These are phyloP conservation scores for Drymonia ruficornis DNA, from an alignment of 2,888 invertebrate species.

Conservation along the genomic window DNA sequence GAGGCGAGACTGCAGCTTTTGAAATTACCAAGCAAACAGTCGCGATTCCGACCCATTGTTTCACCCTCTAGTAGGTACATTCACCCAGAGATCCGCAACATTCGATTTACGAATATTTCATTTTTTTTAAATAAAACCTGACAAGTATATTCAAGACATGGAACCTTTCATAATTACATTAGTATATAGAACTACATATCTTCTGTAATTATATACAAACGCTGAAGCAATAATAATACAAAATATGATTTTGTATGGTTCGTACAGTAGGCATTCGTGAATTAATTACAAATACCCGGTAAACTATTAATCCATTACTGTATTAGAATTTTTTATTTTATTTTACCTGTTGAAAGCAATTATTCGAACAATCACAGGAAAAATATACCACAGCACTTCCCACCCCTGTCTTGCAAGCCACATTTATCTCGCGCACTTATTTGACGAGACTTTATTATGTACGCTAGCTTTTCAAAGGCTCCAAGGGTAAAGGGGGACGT, in stretches of 20 bases:
- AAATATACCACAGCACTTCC: neutral
- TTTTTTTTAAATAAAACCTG: neutral
- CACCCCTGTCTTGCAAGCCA: neutral
- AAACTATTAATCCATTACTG: too few species aligned
- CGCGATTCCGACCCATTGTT: conserved; percentile 51
- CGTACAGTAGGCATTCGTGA: too few species aligned
- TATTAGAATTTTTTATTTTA: too few species aligned
- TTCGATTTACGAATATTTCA: neutral
- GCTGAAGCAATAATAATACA: too few species aligned
- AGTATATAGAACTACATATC: too few species aligned
- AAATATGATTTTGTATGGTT: too few species aligned
- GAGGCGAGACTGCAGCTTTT: conserved; percentile 34
- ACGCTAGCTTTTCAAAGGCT: conserved; percentile 51
- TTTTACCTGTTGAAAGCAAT: too few species aligned
- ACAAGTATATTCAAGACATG: neutral
- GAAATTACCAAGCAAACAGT: conserved; percentile 58
- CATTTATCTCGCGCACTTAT: conserved; percentile 60
- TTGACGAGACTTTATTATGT: conserved; percentile 63
- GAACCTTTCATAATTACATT: too few species aligned
- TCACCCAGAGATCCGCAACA: conserved; percentile 8
- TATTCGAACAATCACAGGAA: neutral
- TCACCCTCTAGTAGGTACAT: conserved; percentile 18
- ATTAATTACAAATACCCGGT: too few species aligned
- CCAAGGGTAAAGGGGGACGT: conserved; percentile 2
- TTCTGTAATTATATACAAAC: too few species aligned